Evolutionary conservation across 2,113 vertebrate species (phyloP).

Genomic region (Passer domesticus): DNA sequence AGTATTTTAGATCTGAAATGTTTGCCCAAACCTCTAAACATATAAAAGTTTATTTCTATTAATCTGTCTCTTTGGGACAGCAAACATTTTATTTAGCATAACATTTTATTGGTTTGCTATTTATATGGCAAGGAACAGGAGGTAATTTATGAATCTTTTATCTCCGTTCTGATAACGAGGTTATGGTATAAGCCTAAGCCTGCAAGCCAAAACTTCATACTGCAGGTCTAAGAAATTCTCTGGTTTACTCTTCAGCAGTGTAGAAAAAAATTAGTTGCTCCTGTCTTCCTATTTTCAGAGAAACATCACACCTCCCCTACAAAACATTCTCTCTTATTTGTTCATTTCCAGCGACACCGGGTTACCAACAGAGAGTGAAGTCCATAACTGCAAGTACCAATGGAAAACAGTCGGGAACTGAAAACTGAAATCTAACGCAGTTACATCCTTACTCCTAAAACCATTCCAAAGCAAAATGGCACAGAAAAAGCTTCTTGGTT

Average conservation of each 20-base stretch:
- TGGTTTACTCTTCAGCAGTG: conserved; percentile 1
- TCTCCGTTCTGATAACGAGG: not conserved
- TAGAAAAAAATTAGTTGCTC: not conserved
- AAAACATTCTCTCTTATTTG: not conserved
- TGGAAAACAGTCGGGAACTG: not conserved
- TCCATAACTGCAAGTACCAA: not conserved
- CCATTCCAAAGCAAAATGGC: not conserved
- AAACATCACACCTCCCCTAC: not conserved
- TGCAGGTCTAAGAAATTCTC: not conserved
- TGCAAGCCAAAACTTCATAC: not conserved
- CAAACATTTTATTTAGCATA: not conserved
- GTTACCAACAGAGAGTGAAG: not conserved
- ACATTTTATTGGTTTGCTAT: not conserved
- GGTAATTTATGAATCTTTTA: not conserved
- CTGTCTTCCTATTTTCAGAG: conserved; percentile 26
- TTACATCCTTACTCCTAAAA: not conserved
- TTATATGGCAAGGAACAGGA: not conserved
- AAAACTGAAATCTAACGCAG: not conserved
- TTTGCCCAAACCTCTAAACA: not conserved
- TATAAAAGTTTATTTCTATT: not conserved
- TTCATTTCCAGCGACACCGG: not conserved
- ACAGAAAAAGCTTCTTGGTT: not conserved
- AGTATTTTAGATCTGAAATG: not conserved
- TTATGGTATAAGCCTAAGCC: not conserved
- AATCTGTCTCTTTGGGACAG: not conserved